Evolutionary conservation across 2,113 vertebrate genomes (phyloP), one percentile per base, ranked within the genome.

Genomic region (Chaetura pelagica): DNA sequence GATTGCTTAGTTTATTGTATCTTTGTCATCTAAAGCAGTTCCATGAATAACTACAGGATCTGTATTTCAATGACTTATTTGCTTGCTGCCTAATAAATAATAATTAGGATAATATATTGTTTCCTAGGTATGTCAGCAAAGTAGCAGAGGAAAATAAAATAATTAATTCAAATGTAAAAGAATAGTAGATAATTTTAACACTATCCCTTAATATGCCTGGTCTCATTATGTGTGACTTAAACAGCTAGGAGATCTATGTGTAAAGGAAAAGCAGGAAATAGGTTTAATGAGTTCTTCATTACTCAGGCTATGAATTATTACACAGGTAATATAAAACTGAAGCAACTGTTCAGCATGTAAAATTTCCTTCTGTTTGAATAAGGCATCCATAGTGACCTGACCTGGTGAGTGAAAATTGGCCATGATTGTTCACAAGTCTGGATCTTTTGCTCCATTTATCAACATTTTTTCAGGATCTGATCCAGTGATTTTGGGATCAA

Each of bases 31-130:
- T 96, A 97, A 98, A 98, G 95, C 94, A 95, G 94, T 90, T 97
- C 87, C 89, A 92, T 98, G 94, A 98, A 98, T 98, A 98, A 98
- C 97, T 98, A 96, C 38, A 93, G 96, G 96, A 98, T 98, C 98
- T 98, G 97, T 95, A 95, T 97, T 97, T 96, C 93, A 98, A 98
- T 98, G 91, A 98, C 96, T 98, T 98, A 97, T 97, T 98, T 98
- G 78, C 92, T 98, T 97, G 62, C 96, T 96, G 95, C 94, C 94
- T 97, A 98, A 98, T 98, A 98, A 98, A 98, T 98, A 98, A 97
- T 93, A 98, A 98, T 98, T 98, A 97, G 96, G 93, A 94, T 97
- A 98, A 98, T 98, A 97, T 97, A 97, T 97, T 97, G 97, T 97
- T 98, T 98, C 96, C 93, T 96, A 89, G 90, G 97, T 97, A 97